A percentile compares a stretch with the other conserved stretches of the same genome.
Evolutionary conservation across 2,113 vertebrate species (phyloP).

Genomic region (Thamnophis sirtalis): DNA sequence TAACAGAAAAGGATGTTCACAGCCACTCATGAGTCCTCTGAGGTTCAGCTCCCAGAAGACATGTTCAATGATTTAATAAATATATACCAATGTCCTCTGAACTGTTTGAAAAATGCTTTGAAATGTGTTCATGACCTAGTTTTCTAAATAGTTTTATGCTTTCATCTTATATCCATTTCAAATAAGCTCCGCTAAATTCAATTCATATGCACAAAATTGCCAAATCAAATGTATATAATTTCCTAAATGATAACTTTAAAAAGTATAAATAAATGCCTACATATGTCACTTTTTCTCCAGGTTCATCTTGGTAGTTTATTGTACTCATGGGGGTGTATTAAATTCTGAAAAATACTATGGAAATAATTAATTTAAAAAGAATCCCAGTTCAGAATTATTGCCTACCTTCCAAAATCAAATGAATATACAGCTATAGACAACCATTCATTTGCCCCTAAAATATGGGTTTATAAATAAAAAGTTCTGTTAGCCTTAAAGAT

Average conservation of each 20-base stretch:
- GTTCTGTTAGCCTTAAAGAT: conserved; percentile 35
- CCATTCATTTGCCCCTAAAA: conserved; percentile 50
- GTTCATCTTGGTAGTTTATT: neutral
- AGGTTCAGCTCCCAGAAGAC: neutral
- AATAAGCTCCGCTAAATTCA: neutral
- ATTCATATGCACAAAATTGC: neutral
- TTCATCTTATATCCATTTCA: neutral
- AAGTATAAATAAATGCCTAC: neutral
- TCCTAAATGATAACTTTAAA: conserved; percentile 12
- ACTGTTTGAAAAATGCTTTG: neutral
- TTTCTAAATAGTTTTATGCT: neutral
- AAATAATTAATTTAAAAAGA: neutral
- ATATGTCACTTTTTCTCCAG: neutral
- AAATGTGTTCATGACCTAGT: neutral
- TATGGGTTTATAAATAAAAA: conserved; percentile 41
- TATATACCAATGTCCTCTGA: neutral
- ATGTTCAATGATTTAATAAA: neutral
- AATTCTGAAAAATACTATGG: neutral
- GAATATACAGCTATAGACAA: conserved; percentile 56
- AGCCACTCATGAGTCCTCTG: neutral
- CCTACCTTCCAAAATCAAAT: conserved; percentile 58
- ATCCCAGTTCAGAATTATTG: conserved; percentile 23
- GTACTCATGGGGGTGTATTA: neutral
- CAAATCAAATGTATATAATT: neutral
- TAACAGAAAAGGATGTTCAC: neutral